These are phyloP conservation scores for Proisotoma minuta DNA, from an alignment of 2,888 invertebrate genomes.

Conservation along the genomic window DNA sequence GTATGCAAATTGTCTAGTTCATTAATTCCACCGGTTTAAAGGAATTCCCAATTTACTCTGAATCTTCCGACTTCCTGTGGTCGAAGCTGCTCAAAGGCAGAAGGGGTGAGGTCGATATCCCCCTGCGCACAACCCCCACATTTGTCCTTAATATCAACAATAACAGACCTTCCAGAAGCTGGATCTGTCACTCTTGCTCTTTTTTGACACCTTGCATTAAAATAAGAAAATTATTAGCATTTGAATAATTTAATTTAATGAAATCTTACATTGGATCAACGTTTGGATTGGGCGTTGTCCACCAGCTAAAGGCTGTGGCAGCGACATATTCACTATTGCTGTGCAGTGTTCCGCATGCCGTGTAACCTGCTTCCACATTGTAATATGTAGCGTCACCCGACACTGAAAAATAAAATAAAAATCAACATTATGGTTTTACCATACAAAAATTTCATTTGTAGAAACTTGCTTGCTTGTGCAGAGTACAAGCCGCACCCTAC, in stretches of 20 bases:
- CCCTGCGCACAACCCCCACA: conserved; percentile 11
- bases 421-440: neutral
- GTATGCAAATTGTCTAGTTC: no score
- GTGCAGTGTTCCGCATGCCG: conserved; percentile 18
- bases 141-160: conserved; percentile 14
- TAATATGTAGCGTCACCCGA: conserved; percentile 22
- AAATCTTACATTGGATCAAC: conserved; percentile 17
- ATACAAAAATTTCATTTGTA: no score
- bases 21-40: no score
- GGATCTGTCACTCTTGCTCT: conserved; percentile 10
- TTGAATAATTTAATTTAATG: no score
- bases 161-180: neutral
- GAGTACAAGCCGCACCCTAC: no score
- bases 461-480: no score
- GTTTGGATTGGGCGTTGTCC: conserved; percentile 14
- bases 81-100: conserved; percentile 10
- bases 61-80: conserved; percentile 13
- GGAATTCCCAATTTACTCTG: conserved; percentile 15
- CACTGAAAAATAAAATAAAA: conserved; percentile 2
- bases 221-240: no score
- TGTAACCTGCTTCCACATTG: neutral
- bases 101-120: conserved; percentile 19
- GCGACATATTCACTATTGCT: conserved; percentile 14
- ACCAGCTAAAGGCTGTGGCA: conserved; percentile 8
- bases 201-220: no score